Conservation (phyloP, 1,140 invertebrate species). For the Vollenhovia emeryi region DNA sequence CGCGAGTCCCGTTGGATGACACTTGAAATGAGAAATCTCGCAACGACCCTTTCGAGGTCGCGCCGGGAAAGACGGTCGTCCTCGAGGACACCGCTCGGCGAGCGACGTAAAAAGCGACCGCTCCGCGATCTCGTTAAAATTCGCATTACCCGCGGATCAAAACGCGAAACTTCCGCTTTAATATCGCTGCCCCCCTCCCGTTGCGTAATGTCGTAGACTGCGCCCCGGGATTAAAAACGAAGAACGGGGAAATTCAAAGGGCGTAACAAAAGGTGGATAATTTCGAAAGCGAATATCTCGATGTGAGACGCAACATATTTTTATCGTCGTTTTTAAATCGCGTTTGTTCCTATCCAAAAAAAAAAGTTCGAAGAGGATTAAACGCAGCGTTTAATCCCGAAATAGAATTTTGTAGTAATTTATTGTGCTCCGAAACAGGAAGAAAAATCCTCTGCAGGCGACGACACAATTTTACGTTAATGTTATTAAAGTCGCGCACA, state of each 20-base stretch:
- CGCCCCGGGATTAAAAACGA: conserved; percentile 31
- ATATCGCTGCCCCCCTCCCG: conserved; percentile 6
- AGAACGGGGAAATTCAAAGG: not conserved
- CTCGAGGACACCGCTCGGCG: not conserved
- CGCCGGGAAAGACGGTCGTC: conserved; percentile 9
- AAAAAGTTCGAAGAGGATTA: conserved; percentile 7
- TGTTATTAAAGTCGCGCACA: not conserved
- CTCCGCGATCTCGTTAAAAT: conserved; percentile 53
- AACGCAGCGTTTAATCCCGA: conserved; percentile 19
- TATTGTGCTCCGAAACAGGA: conserved; percentile 7
- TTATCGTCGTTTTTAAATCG: conserved; percentile 16
- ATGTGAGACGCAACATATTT: not conserved
- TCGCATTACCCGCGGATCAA: conserved; percentile 30
- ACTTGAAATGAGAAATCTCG: conserved; percentile 56
- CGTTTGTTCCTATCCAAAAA: not conserved
- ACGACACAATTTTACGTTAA: not conserved
- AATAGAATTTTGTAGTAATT: conserved; percentile 22
- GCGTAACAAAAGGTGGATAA: not conserved
- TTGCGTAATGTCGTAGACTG: not conserved
- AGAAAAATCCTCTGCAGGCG: not conserved
- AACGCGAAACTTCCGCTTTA: conserved; percentile 38
- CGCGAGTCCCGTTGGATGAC: conserved; percentile 36
- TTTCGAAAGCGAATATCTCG: conserved; percentile 22
- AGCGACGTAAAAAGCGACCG: conserved; percentile 3
- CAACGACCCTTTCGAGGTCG: conserved; percentile 24